These are phyloP conservation scores for Hermetia illucens DNA, from an alignment of 1,140 invertebrate species.

Conservation along the genomic window DNA sequence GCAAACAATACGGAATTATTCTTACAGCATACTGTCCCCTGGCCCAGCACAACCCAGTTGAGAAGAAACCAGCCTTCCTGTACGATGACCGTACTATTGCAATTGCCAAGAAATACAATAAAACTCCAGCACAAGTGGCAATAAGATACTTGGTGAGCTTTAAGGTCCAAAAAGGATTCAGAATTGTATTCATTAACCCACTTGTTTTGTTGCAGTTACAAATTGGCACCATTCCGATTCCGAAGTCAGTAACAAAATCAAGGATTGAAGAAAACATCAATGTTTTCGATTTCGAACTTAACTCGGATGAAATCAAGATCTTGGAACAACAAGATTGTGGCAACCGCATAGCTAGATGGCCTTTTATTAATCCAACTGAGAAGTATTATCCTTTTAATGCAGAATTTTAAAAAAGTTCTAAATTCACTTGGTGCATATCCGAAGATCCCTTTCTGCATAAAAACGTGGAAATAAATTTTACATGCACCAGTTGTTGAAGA, in stretches of 20 bases:
- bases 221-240: constrained; percentile 55
- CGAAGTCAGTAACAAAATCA: constrained; percentile 56
- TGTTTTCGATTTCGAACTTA: constrained; percentile 57
- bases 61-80: constrained; percentile 31
- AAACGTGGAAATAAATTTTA: too few relatives aligned
- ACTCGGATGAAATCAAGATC: constrained; percentile 35
- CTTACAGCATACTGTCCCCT: constrained; percentile 72
- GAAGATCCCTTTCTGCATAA: too few relatives aligned
- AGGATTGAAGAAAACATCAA: constrained; percentile 56
- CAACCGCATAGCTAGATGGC: constrained; percentile 10
- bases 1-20: constrained; percentile 44
- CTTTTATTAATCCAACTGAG: constrained; percentile 19
- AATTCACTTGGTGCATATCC: too few relatives aligned
- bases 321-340: constrained; percentile 39
- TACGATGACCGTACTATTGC: constrained; percentile 37
- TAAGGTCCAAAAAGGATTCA: constrained; percentile 26
- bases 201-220: constrained; percentile 47
- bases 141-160: constrained; percentile 40
- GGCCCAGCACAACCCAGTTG: constrained; percentile 42
- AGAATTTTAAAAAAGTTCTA: constrained; percentile 29
- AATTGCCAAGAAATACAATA: constrained; percentile 46
- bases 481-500: too few relatives aligned
- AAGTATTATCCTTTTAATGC: constrained; percentile 40
- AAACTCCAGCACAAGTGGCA: constrained; percentile 46
- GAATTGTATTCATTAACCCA: neutral